Percentiles rank a stretch among this genome's conserved stretches.
phyloP scores from a whole-genome alignment of 2,797 vertebrate species.

The Enteromius argenteus region DNA sequence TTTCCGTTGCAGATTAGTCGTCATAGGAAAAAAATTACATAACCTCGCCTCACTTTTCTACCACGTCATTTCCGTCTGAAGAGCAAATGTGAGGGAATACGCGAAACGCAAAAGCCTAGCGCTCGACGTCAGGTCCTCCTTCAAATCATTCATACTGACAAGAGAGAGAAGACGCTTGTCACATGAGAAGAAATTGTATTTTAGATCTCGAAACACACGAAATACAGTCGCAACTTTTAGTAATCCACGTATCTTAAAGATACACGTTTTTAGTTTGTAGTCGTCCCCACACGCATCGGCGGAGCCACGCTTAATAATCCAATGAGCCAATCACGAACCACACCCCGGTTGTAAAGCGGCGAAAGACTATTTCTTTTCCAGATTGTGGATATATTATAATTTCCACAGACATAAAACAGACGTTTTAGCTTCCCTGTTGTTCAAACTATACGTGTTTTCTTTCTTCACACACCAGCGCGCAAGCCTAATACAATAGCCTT shows the following conservation, averaged over 20 bases:
- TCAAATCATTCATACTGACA: not conserved
- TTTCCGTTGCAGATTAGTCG: slow-evolving; percentile 40
- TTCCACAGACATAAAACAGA: not conserved
- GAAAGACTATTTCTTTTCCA: slow-evolving; percentile 1
- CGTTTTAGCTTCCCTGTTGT: not conserved
- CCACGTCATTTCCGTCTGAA: slow-evolving; percentile 54
- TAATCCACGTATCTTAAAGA: not conserved
- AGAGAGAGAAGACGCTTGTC: not conserved
- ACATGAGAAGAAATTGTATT: slow-evolving; percentile 1
- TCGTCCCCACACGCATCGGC: not conserved
- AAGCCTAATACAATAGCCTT: not conserved
- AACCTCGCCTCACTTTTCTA: slow-evolving; percentile 31
- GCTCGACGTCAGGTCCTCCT: slow-evolving; percentile 11
- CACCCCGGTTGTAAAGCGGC: slow-evolving; percentile 53
- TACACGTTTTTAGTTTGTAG: not conserved
- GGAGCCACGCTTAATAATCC: not conserved
- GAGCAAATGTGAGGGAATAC: slow-evolving; percentile 7
- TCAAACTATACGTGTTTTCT: not conserved
- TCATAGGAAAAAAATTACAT: slow-evolving; percentile 52
- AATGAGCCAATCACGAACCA: slow-evolving; percentile 54
- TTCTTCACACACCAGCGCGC: not conserved
- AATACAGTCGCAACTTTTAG: not conserved
- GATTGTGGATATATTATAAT: not conserved
- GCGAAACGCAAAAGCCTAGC: slow-evolving; percentile 10
- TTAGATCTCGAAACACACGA: not conserved